Evolutionary conservation across 2,113 vertebrate species (phyloP), one percentile per base, ranked within the genome.

Genomic region (Cyphomyrus discorhynchus): DNA sequence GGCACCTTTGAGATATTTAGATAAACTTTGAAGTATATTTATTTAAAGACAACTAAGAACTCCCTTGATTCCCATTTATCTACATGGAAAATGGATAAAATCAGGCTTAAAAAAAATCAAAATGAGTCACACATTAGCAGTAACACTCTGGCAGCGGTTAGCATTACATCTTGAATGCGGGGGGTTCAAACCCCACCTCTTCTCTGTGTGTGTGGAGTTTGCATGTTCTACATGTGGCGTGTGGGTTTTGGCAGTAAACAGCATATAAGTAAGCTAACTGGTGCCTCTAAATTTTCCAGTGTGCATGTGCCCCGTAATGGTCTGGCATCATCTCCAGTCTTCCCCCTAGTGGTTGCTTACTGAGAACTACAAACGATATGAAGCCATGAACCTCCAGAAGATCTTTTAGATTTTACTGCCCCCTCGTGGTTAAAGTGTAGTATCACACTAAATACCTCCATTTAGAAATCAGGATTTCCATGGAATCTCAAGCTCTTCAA

Each of bases 361-460:
- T 70, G n/a, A 27, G n/a, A 70, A 70, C 27, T 70, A 70, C 35
- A 80, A 80, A 42, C 5, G 15, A 80, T 42, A 80, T 4, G 35
- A 13, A 80, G 27, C 13, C 13, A 10, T 35, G 21, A 47, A 35
- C 35, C 15, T 56, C 9, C 27, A 77, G 47, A 80, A 39, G 17
- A 52, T 80, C 50, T 17, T 89, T 70, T 70, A 90, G 58, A 77
- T 53, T 74, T 74, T 50, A 6, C 58, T 87, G 58, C 84, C 89
- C n/a, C 62, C 89, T 90, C 15, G 46, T 87, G 89, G 46, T 50
- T 77, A 21, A 17, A 87, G 27, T 15, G 35, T 42, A 27, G 1
- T 45, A 45, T 62, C 11, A 11, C 49, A 39, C 87, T 24, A 11
- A 88, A 58, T 39, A 42, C 6, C 85, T 35, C 47, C n/a, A 56